These are phyloP conservation scores for Corythucha ciliata DNA, from an alignment of 2,888 invertebrate species.

Conservation along the genomic window DNA sequence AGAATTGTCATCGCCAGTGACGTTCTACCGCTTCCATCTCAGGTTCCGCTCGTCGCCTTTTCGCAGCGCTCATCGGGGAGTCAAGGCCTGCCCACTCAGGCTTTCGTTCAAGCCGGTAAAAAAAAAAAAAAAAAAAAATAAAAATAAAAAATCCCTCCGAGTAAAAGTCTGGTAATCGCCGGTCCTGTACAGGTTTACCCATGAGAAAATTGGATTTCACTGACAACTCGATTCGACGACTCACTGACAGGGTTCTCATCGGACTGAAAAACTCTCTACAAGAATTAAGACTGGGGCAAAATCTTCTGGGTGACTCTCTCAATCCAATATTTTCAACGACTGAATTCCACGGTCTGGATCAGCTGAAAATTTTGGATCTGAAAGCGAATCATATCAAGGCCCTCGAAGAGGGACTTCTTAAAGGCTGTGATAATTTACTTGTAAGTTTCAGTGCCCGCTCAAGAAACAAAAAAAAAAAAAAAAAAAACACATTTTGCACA, in stretches of 20 bases:
- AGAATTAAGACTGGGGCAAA: conserved; percentile 63
- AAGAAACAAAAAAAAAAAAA: too few species aligned
- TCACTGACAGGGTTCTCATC: conserved; percentile 65
- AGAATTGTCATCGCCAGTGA: conserved; percentile 69
- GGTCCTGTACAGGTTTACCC: conserved; percentile 53
- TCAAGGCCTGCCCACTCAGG: conserved; percentile 69
- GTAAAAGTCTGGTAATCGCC: not conserved
- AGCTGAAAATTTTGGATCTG: conserved; percentile 64
- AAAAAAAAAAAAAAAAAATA: not conserved
- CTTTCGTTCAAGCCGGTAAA: conserved; percentile 40
- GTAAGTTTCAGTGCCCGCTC: conserved; percentile 41
- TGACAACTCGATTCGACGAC: conserved; percentile 64
- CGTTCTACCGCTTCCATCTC: conserved; percentile 63
- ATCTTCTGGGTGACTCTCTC: conserved; percentile 77
- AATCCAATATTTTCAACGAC: conserved; percentile 84
- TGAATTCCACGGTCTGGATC: conserved; percentile 67
- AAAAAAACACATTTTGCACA: not conserved
- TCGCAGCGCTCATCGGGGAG: conserved; percentile 71
- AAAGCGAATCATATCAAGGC: conserved; percentile 71
- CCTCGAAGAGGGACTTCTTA: conserved; percentile 75
- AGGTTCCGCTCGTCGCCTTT: conserved; percentile 69
- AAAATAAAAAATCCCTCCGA: not conserved
- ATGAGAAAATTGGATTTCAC: conserved; percentile 71
- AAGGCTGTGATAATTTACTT: conserved; percentile 68
- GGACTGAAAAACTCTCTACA: conserved; percentile 57